Conservation (phyloP, 2,113 vertebrate species). For the Prunella himalayana region DNA sequence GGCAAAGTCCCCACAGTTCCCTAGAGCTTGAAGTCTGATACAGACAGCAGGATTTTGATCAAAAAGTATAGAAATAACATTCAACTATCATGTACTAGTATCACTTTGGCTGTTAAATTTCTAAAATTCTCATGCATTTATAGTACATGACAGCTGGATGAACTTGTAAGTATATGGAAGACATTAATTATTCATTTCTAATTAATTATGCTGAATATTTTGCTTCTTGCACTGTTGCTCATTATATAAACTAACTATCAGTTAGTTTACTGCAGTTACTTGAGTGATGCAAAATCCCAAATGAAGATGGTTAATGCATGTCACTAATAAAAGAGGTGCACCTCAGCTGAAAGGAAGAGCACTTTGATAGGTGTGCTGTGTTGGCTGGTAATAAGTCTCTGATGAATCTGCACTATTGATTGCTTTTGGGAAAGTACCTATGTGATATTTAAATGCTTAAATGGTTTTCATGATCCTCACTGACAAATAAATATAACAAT, state of each 20-base stretch:
- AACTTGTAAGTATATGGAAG: neutral
- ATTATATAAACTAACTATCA: neutral
- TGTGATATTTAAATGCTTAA: neutral
- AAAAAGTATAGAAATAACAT: neutral
- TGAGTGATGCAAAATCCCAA: neutral
- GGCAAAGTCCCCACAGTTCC: neutral
- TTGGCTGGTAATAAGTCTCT: neutral
- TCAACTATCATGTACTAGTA: neutral
- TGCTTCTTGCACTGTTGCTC: neutral
- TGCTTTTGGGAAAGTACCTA: neutral
- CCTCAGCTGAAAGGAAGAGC: neutral
- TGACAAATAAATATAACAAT: neutral
- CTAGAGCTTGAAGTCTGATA: neutral
- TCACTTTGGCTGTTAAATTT: neutral
- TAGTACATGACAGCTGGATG: neutral
- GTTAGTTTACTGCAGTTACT: neutral
- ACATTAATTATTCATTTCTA: slow-evolving; percentile 35
- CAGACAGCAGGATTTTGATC: neutral
- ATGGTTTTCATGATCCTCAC: neutral
- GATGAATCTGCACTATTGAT: neutral
- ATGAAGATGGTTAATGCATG: neutral
- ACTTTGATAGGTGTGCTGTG: neutral
- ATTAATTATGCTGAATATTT: slow-evolving; percentile 39
- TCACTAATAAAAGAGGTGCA: neutral
- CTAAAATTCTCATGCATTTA: neutral